Evolutionary conservation across 92 coral and sea anemone species (phyloP), one percentile per base, ranked within the genome.

Genomic region (Umimayanthus chanpuru): DNA sequence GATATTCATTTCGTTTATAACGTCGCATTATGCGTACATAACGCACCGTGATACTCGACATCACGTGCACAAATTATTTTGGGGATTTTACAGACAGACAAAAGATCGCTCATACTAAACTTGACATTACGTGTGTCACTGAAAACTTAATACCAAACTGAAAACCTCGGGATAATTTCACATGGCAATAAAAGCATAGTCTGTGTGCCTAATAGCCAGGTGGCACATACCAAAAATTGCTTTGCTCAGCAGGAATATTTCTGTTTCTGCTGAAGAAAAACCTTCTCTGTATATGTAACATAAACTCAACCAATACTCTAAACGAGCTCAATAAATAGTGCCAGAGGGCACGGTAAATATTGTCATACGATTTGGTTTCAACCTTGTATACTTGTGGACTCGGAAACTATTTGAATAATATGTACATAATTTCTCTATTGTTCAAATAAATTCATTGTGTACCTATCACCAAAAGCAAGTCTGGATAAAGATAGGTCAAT

Each of bases 261-360:
- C 58, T 18, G 9, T 56, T 20, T 56, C 68, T 61, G 25, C 26
- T 61, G 3, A 23, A 61, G 18, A 61, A 61, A 23, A 5, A 61
- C 6, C n/a, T 20, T 20, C 9, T 61, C 68, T 39, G 50, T n/a
- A 25, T 75, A 53, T 23, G 26, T 53, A 75, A 75, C 79, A 11
- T 16, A 39, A 75, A 47, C 50, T 11, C 10, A 9, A 7, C 10
- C 20, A 53, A 53, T 39, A 75, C n/a, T 75, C 30, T 10, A 75
- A 53, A n/a, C 53, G 30, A 36, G 25, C 79, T 10, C 47, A 75
- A 75, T 75, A 75, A 75, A 75, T 75, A 75, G 79, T 75, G 79
- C 79, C 79, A 32, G 26, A 40, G 28, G 79, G 79, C 79, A 75
- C 79, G 79, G 79, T 75, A 75, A 75, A 75, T 75, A 75, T 36